Evolutionary conservation across 2,888 invertebrate genomes (phyloP).

Genomic region (Tribolium freemani): DNA sequence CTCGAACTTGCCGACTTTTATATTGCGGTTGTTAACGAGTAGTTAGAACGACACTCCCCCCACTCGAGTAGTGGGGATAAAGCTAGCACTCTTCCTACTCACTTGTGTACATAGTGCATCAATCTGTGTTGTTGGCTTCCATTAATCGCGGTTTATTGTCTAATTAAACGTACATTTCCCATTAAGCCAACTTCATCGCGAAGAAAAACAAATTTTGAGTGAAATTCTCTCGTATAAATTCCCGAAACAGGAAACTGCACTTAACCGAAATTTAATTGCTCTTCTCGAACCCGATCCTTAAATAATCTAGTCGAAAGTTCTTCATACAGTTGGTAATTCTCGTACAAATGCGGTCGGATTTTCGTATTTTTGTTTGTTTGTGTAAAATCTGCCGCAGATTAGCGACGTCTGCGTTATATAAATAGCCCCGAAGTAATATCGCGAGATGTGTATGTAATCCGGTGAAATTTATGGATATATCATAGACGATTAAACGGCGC

Average conservation of each 20-base stretch:
- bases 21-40: neutral
- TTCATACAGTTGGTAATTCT: neutral
- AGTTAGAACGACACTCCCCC: neutral
- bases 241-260: conserved; percentile 14
- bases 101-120: neutral
- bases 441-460: conserved; percentile 37
- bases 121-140: neutral
- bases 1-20: neutral
- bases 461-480: conserved; percentile 40
- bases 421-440: conserved; percentile 28
- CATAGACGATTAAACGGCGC: conserved; percentile 40
- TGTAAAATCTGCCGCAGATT: neutral
- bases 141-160: neutral
- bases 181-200: neutral
- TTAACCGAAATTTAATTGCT: neutral
- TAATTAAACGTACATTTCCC: neutral
- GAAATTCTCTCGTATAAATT: conserved; percentile 3
- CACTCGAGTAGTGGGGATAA: neutral
- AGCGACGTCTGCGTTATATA: neutral
- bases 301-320: neutral
- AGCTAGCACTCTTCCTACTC: neutral
- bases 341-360: neutral
- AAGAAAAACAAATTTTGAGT: neutral
- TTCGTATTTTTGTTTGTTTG: neutral
- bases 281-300: too few species aligned